Evolutionary conservation across 2,888 invertebrate genomes (phyloP).

Genomic region (Syrphus vitripennis): DNA sequence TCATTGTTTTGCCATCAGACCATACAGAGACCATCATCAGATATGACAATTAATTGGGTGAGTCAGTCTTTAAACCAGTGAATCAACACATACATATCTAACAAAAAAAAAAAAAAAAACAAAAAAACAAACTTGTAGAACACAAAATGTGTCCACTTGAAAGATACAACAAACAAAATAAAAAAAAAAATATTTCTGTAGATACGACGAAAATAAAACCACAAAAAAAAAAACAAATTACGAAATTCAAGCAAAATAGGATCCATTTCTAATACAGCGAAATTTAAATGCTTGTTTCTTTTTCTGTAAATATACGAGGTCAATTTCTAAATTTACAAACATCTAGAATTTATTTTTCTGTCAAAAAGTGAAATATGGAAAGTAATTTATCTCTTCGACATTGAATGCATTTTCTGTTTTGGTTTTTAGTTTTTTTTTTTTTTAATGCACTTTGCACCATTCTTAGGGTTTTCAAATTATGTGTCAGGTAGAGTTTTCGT

Average conservation of each 20-base stretch:
- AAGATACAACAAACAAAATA: neutral
- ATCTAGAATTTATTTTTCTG: neutral
- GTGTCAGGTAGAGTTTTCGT: slow-evolving; percentile 3
- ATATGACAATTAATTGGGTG: neutral
- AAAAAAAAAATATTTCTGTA: neutral
- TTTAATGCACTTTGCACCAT: neutral
- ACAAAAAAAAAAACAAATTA: neutral
- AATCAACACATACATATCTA: neutral
- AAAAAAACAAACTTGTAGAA: neutral
- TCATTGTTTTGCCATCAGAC: neutral
- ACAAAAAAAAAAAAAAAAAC: too few relatives aligned
- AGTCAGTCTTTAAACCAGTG: neutral
- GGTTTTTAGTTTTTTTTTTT: neutral
- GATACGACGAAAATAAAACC: neutral
- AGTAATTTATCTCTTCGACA: neutral
- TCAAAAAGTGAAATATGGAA: slow-evolving; percentile 11
- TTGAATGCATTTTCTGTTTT: neutral
- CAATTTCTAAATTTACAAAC: neutral
- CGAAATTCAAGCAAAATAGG: neutral
- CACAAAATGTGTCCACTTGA: neutral
- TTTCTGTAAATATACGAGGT: slow-evolving; percentile 1
- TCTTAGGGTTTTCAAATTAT: neutral
- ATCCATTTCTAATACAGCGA: neutral
- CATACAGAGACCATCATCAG: neutral
- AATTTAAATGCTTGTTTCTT: neutral